Evolutionary conservation across 2,113 vertebrate genomes (phyloP), one percentile per base, ranked within the genome.

Genomic region (Gnathonemus longibarbis): DNA sequence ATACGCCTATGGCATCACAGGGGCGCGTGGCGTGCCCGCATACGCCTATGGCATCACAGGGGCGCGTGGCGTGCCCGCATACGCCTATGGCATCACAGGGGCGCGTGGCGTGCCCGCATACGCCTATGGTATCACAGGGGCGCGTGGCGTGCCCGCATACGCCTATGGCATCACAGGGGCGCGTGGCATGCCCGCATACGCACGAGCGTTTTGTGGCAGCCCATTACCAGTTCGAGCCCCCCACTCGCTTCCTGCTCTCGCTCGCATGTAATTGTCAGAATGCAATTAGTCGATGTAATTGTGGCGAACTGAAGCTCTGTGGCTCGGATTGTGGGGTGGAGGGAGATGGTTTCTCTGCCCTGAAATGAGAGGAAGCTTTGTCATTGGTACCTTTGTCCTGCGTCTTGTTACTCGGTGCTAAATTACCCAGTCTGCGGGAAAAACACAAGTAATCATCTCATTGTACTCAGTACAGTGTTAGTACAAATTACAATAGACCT

Each of bases 231-330:
- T 93, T 94, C 94, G 94, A 92, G 94, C 95, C 94, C 95, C 95
- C 95, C 95, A 94, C 95, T 94, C 94, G 94, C 92, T 93, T 93
- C 93, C 94, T 93, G 96, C 95, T 95, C 95, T 95, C 95, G 95
- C 96, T 96, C 95, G 96, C 95, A 95, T 94, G 94, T 94, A 95
- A 95, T 96, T 94, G 95, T 95, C 94, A 94, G 95, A 96, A 94
- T 95, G 94, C 95, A 96, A 96, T 96, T 96, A 96, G 94, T 94
- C 94, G 27, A 92, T 95, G 95, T 96, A 96, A 96, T 96, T 96
- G 95, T 95, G 91, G 93, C 92, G 90, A 94, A 94, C 95, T 95
- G 95, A 96, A 95, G 94, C 93, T 91, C 94, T 93, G 93, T 93
- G 94, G 95, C 95, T 96, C 93, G 93, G 92, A 92, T 89, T 93